These are phyloP conservation scores for Lepisosteus osseus DNA, from an alignment of 2,113 vertebrate genomes.

Conservation along the genomic window DNA sequence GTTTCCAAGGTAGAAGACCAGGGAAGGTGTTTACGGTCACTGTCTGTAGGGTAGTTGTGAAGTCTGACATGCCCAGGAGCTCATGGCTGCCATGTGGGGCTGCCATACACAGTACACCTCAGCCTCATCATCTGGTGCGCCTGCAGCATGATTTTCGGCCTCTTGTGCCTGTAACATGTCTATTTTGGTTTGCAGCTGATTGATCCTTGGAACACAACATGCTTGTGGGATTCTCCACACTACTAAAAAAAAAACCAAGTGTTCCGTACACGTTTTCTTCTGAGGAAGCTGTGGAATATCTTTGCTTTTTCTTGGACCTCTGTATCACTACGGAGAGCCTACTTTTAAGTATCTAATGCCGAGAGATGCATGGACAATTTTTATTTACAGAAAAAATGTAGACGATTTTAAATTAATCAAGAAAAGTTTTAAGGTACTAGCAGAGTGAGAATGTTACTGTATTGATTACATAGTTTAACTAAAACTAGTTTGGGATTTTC, in stretches of 20 bases:
- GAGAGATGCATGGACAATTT: too few relatives aligned
- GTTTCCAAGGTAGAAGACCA: slow-evolving; percentile 62
- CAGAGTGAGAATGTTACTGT: too few relatives aligned
- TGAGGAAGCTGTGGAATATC: too few relatives aligned
- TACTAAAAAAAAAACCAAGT: slow-evolving; percentile 3
- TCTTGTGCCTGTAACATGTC: slow-evolving; percentile 78
- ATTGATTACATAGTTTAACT: too few relatives aligned
- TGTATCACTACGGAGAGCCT: too few relatives aligned
- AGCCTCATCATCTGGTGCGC: slow-evolving; percentile 86
- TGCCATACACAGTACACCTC: slow-evolving; percentile 66
- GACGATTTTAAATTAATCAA: too few relatives aligned
- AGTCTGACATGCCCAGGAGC: slow-evolving; percentile 78
- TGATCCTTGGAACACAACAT: slow-evolving; percentile 74
- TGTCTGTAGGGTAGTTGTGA: slow-evolving; percentile 72
- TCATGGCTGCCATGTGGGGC: slow-evolving; percentile 73
- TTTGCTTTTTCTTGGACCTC: neutral
- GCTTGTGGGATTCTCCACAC: slow-evolving; percentile 69
- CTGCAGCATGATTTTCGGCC: slow-evolving; percentile 81
- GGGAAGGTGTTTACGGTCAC: slow-evolving; percentile 75
- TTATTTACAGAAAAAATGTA: too few relatives aligned
- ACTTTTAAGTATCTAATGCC: too few relatives aligned
- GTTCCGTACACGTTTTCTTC: neutral
- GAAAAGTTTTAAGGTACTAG: too few relatives aligned
- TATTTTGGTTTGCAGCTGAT: slow-evolving; percentile 85
- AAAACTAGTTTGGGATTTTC: too few relatives aligned